Conservation (phyloP, 2,888 invertebrate species). For the Andrena hattorfiana region DNA sequence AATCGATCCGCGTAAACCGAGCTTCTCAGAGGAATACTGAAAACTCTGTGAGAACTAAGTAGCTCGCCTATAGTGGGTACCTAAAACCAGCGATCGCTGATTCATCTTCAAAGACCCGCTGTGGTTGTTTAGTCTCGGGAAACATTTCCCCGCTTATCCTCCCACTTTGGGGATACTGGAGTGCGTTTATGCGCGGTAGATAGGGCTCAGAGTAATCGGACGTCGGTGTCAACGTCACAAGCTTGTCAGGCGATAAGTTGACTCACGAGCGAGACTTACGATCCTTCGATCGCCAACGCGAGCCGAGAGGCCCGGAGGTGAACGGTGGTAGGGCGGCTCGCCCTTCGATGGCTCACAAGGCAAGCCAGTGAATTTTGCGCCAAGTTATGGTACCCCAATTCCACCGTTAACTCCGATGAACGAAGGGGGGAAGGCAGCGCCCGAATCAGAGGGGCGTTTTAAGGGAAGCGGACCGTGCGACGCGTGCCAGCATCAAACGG, state of each 20-base stretch:
- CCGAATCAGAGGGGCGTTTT: constrained; percentile 2
- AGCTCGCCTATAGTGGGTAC: no score
- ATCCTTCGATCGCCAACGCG: no score
- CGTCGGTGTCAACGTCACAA: neutral
- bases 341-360: no score
- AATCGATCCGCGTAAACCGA: neutral
- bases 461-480: neutral
- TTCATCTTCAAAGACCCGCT: neutral
- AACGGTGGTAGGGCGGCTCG: no score
- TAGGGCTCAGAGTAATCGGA: neutral
- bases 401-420: neutral
- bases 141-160: neutral
- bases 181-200: neutral
- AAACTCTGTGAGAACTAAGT: neutral
- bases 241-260: neutral
- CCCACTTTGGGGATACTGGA: neutral
- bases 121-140: constrained; percentile 7
- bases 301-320: no score
- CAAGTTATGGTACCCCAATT: neutral
- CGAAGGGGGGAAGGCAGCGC: neutral
- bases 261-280: neutral
- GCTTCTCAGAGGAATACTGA: no score
- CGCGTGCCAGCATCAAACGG: constrained; percentile 27
- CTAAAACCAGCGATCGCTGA: neutral
- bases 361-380: neutral